Percentiles rank a stretch among this genome's conserved stretches.
Conservation (phyloP, 2,113 vertebrate species). For the Ailurus styani region DNA sequence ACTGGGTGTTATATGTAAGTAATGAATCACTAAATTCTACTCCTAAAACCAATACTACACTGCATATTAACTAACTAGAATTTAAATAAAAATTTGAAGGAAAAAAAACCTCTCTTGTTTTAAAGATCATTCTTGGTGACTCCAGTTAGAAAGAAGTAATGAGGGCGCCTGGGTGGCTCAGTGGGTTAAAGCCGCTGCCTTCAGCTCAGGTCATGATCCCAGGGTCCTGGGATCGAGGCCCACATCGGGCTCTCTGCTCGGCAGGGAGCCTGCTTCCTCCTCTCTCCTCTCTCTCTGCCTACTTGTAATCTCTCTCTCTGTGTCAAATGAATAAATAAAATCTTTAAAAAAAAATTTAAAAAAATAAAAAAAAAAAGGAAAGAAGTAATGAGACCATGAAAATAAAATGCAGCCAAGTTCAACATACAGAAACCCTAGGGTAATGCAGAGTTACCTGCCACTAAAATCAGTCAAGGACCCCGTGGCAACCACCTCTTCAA, state of each 20-base stretch:
- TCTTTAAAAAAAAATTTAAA: too few species aligned
- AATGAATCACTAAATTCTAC: not conserved
- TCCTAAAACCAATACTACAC: not conserved
- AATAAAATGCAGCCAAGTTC: constrained; percentile 63
- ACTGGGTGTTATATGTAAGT: not conserved
- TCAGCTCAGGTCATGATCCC: too few species aligned
- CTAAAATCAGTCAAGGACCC: constrained; percentile 36
- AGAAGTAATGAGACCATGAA: not conserved
- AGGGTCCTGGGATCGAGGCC: too few species aligned
- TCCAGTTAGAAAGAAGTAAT: not conserved
- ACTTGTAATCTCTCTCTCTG: too few species aligned
- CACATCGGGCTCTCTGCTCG: too few species aligned
- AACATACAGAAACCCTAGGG: constrained; percentile 49
- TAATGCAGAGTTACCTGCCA: not conserved
- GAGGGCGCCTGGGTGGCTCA: too few species aligned
- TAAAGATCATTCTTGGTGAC: not conserved
- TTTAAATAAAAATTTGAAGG: not conserved
- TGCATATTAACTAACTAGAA: not conserved
- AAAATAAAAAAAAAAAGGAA: constrained; percentile 43
- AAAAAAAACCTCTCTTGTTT: not conserved
- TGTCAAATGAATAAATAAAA: too few species aligned
- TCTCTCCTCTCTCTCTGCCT: too few species aligned
- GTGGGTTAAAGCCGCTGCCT: too few species aligned
- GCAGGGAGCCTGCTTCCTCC: too few species aligned
- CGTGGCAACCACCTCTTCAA: constrained; percentile 56